Percentiles rank a stretch among this genome's conserved stretches.
Conservation (phyloP, 2,888 invertebrate species). For the Linyphia triangularis region DNA sequence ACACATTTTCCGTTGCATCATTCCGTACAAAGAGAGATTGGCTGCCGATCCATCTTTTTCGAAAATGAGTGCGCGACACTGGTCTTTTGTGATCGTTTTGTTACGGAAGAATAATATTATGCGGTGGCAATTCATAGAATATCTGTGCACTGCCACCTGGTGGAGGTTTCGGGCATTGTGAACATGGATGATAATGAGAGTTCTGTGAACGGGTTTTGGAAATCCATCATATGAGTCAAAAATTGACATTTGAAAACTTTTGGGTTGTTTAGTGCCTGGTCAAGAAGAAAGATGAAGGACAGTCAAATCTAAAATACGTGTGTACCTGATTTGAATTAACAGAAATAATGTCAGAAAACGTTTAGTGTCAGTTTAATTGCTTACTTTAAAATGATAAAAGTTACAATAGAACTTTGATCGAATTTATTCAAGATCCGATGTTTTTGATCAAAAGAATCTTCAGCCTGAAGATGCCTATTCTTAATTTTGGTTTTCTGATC, state of each 20-base stretch:
- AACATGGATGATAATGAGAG: background rate
- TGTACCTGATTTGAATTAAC: too few relatives aligned
- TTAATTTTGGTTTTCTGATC: too few relatives aligned
- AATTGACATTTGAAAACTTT: background rate
- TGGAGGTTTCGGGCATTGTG: conserved; percentile 14
- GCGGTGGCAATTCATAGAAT: conserved; percentile 9
- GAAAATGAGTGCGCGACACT: conserved; percentile 43
- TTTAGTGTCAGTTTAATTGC: too few relatives aligned
- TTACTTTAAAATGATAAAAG: too few relatives aligned
- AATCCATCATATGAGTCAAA: background rate
- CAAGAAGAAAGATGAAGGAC: too few relatives aligned
- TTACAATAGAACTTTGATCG: too few relatives aligned
- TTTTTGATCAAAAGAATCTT: too few relatives aligned
- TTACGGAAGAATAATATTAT: conserved; percentile 43
- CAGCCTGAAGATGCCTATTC: too few relatives aligned
- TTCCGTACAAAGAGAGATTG: conserved; percentile 14
- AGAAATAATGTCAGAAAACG: too few relatives aligned
- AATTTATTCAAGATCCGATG: too few relatives aligned
- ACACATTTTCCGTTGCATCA: conserved; percentile 51
- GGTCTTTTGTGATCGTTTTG: conserved; percentile 57
- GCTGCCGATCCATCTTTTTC: conserved; percentile 58
- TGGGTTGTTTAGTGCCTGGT: background rate
- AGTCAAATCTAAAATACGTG: too few relatives aligned
- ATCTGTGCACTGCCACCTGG: conserved; percentile 36
- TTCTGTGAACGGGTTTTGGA: background rate